A percentile compares a stretch with the other conserved stretches of the same genome.
Evolutionary conservation across 2,113 vertebrate genomes (phyloP).

Genomic region (Neofelis nebulosa): DNA sequence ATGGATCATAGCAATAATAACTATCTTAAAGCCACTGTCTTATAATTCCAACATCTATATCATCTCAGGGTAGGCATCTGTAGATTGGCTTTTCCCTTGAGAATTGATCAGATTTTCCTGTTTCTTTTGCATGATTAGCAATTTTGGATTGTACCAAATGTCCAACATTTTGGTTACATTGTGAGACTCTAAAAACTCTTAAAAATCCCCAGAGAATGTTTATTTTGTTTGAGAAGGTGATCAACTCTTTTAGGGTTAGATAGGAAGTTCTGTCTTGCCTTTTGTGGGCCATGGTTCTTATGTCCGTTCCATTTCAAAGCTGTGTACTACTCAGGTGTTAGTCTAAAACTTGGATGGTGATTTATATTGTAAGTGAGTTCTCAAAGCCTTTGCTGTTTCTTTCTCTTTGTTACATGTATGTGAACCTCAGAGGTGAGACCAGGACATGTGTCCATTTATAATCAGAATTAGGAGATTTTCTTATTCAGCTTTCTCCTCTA

Average conservation of each 20-base stretch:
- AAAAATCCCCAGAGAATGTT: neutral
- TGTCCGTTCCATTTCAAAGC: neutral
- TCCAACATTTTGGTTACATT: neutral
- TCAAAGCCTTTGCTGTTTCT: neutral
- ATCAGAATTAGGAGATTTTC: neutral
- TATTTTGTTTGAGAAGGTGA: neutral
- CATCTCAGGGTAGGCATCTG: neutral
- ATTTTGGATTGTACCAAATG: neutral
- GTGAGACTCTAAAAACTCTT: neutral
- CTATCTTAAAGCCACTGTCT: neutral
- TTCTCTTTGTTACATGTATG: neutral
- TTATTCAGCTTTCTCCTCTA: neutral
- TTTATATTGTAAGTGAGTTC: neutral
- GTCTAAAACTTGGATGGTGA: neutral
- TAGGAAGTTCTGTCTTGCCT: neutral
- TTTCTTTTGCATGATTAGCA: neutral
- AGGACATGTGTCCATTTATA: neutral
- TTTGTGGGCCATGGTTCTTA: neutral
- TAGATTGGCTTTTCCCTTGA: neutral
- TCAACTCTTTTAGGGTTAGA: neutral
- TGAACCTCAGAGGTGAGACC: neutral
- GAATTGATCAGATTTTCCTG: neutral
- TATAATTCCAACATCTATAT: neutral
- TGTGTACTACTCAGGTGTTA: neutral
- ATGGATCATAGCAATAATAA: neutral